Conservation (phyloP, 2,888 invertebrate genomes). For the Diplazon laetatorius region DNA sequence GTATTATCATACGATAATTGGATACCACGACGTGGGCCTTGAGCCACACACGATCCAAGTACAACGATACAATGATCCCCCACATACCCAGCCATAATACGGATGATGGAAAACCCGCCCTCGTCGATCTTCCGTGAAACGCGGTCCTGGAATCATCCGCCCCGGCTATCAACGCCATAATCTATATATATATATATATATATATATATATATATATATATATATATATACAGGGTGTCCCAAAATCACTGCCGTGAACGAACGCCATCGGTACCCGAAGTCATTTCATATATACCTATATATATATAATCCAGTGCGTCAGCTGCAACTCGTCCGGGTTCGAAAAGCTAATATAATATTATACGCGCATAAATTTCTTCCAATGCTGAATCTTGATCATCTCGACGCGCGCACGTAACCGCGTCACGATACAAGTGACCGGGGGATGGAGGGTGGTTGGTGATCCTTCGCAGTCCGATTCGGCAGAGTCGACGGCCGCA, state of each 20-base stretch:
- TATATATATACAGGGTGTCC: background rate
- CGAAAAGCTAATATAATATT: too few species aligned
- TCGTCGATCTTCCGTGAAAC: slow-evolving; percentile 34
- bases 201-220: slow-evolving; percentile 14
- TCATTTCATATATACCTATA: too few species aligned
- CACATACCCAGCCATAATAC: slow-evolving; percentile 10
- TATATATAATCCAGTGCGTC: slow-evolving; percentile 29
- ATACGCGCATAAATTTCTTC: slow-evolving; percentile 37
- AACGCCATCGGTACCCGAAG: too few species aligned
- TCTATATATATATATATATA: background rate
- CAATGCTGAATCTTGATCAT: slow-evolving; percentile 53
- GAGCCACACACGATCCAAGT: slow-evolving; percentile 12
- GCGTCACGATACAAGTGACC: slow-evolving; percentile 44
- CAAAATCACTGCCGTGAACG: too few species aligned
- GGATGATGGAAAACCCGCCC: slow-evolving; percentile 27
- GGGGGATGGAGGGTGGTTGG: too few species aligned
- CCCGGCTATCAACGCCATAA: background rate
- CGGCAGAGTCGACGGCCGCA: background rate
- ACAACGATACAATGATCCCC: slow-evolving; percentile 22
- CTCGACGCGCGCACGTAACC: slow-evolving; percentile 10
- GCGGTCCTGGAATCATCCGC: slow-evolving; percentile 25
- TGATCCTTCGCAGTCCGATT: slow-evolving; percentile 36
- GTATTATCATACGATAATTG: slow-evolving; percentile 10
- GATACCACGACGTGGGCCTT: background rate
- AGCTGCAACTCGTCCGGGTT: slow-evolving; percentile 23